These are phyloP conservation scores for Alauda arvensis DNA, from an alignment of 2,797 vertebrate species.

Conservation along the genomic window DNA sequence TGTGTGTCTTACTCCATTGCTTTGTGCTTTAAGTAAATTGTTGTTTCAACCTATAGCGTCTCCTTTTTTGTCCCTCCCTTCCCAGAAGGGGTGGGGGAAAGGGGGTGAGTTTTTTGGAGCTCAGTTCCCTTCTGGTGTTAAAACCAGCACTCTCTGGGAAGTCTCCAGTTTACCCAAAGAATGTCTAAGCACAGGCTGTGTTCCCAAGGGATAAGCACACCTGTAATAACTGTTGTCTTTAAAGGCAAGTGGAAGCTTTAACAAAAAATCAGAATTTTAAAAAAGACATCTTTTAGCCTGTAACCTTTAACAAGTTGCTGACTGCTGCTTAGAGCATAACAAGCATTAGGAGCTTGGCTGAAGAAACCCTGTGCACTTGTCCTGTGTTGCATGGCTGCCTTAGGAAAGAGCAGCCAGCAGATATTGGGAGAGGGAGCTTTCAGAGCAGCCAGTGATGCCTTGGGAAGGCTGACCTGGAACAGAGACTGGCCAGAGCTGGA, in stretches of 20 bases:
- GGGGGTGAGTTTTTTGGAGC: background rate
- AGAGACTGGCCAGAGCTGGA: too few species aligned
- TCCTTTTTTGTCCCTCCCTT: background rate
- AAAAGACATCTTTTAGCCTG: background rate
- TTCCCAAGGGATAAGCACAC: background rate
- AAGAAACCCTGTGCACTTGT: background rate
- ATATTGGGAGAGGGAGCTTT: background rate
- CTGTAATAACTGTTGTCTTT: background rate
- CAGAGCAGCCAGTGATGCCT: background rate
- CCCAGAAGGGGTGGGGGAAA: background rate
- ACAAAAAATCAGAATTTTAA: background rate
- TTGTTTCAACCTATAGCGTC: background rate
- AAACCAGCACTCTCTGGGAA: background rate
- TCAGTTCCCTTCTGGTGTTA: background rate
- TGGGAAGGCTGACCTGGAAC: too few species aligned
- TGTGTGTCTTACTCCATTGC: background rate
- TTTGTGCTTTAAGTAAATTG: background rate
- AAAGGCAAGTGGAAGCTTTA: background rate
- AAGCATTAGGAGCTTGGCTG: background rate
- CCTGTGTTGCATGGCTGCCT: background rate
- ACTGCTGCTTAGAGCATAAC: background rate
- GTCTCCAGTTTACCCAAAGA: background rate
- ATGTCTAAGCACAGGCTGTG: background rate
- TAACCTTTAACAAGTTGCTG: background rate
- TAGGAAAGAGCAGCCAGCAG: background rate